These are phyloP conservation scores for Elephantulus edwardii DNA, from an alignment of 2,113 vertebrate genomes.

Conservation along the genomic window DNA sequence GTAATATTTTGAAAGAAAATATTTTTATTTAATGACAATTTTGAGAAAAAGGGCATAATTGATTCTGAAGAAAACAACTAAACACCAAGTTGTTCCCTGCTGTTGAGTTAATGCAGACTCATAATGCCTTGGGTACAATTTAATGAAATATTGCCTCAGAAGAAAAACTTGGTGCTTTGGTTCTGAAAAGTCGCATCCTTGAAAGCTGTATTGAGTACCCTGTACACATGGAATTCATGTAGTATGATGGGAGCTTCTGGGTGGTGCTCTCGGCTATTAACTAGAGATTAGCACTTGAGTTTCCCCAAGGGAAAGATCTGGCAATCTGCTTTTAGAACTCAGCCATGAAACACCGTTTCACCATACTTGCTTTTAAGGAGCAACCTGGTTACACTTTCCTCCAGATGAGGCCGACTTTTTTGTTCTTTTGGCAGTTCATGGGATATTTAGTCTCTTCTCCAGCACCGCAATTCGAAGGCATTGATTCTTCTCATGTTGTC, in stretches of 20 bases:
- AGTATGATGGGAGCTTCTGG: not conserved
- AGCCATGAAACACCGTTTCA: not conserved
- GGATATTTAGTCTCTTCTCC: not conserved
- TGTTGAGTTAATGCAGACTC: not conserved
- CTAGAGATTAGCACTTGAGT: not conserved
- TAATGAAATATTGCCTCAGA: not conserved
- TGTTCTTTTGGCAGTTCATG: not conserved
- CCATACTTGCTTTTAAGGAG: no score
- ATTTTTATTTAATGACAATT: not conserved
- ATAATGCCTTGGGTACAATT: not conserved
- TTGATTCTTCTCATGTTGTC: no score
- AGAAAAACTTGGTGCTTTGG: not conserved
- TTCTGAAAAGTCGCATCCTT: not conserved
- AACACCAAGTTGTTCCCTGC: not conserved
- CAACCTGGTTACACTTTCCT: not conserved
- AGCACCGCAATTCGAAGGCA: not conserved
- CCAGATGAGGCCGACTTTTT: not conserved
- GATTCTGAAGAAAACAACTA: not conserved
- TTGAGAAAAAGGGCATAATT: not conserved
- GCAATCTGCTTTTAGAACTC: not conserved
- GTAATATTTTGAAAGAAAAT: not conserved
- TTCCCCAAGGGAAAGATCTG: not conserved
- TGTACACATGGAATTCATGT: not conserved
- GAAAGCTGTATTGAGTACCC: not conserved
- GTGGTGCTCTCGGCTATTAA: not conserved